Evolutionary conservation across 2,888 invertebrate genomes (phyloP), one percentile per base, ranked within the genome.

Genomic region (Gerris lacustris): DNA sequence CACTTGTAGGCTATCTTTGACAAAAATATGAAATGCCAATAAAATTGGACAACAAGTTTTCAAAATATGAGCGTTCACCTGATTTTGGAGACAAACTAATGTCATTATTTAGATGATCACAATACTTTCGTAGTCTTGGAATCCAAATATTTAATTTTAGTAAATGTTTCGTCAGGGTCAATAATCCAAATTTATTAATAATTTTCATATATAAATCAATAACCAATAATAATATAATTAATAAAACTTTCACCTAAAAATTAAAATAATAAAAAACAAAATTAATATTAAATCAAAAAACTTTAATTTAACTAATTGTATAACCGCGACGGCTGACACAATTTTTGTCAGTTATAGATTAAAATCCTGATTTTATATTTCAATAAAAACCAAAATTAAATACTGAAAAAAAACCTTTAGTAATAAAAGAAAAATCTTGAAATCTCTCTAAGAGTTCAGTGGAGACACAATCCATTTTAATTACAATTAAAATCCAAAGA

Each of bases 281-380:
- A 67, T 44, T 44, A 31, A 67, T 31, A 17, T 17, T 18, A 9
- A 9, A n/a, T n/a, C 44, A 45, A 67, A 45, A 67, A 45, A 15
- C 44, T 67, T 67, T 9, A 67, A n/a, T 45, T 45, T 43, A 45
- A 45, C n/a, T 11, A 45, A 45, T n/a, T 45, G 67, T 67, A 45
- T 67, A 67, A 45, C 67, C 67, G 67, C 67, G 64, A 64, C 64
- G n/a, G 64, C 64, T 64, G 64, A n/a, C 64, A 64, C 64, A 64
- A 64, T 18, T 64, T 64, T 64, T 17, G 64, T 64, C 64, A 64
- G n/a, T 17, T n/a, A n/a, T 9, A 64, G n/a, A 64, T 17, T 17
- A 64, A 64, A n/a, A 17, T n/a, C 7, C 64, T 64, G 64, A 17
- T 17, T 17, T 18, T 17, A 64, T n/a, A 6, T 17, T 64, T n/a